Base-by-base conservation (phyloP, 2,797 vertebrate genomes). In the Choloepus didactylus region DNA sequence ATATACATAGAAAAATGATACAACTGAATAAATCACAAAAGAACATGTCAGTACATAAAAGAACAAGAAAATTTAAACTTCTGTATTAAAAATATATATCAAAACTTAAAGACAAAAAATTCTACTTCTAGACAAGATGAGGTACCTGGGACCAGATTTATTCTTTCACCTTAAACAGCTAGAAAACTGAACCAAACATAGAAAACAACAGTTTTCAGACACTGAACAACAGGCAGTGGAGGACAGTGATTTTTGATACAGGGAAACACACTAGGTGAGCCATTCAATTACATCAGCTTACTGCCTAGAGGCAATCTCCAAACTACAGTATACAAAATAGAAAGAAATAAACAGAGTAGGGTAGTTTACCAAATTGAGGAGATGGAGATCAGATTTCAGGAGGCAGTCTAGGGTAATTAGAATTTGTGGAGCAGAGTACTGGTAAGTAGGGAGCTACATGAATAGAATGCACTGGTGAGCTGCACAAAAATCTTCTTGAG, bases 31-130 rank as follows among this genome's bases (percentile, higher is more conserved):
- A 72, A 49, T 72, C 82, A 91, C 19, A 15, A 83, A 70, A 83
- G 54, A 66, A 83, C 83, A 44, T 76, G 51, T 25, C 60, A 91
- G 35, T 15, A 82, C 12, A 64, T 29, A 35, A 35, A 35, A 38
- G n/a, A 51, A 79, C 11, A 31, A 62, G 44, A 56, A 75, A 69
- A 46, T 16, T 18, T 92, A 70, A 87, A 18, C 23, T 54, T 44
- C 29, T 44, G 18, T 18, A 46, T 75, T 72, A 31, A 54, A 51
- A 44, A 18, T 56, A 62, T 5, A 73, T 9, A 66, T 38, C 16
- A 75, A 76, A 83, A 92, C 72, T 84, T 15, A 92, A 88, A 92
- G n/a, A 46, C 2, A 62, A 11, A 56, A 70, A 76, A 87, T 62
- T 62, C 31, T 25, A 38, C 14, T 62, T 69, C 66, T 54, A 54